A percentile compares a stretch with the other conserved stretches of the same genome.
phyloP scores from a whole-genome alignment of 2,113 vertebrate species.

The Ia io region DNA sequence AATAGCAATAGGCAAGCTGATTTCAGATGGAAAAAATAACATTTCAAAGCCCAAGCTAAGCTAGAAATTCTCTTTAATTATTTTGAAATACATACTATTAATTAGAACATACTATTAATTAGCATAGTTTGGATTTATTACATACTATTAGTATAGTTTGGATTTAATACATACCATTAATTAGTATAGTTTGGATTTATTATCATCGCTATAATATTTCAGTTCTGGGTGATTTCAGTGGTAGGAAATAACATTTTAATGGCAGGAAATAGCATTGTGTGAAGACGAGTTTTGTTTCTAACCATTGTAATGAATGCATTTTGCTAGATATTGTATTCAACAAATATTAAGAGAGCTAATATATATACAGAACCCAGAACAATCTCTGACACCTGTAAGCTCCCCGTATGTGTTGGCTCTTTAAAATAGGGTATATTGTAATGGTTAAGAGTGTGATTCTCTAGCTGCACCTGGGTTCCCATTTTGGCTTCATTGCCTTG shows the following conservation, averaged over 20 bases:
- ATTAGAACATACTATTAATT: not conserved
- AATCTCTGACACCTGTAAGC: not conserved
- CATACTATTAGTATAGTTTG: no score
- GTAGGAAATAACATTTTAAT: not conserved
- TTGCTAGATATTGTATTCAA: not conserved
- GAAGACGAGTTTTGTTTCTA: not conserved
- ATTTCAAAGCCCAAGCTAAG: not conserved
- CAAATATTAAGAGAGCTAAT: not conserved
- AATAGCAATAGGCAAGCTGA: not conserved
- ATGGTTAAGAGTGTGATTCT: not conserved
- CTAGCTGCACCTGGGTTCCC: not conserved
- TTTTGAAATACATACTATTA: not conserved
- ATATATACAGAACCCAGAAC: not conserved
- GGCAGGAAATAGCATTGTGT: not conserved
- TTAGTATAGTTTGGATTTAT: not conserved
- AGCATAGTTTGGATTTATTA: constrained; percentile 11
- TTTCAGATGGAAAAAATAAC: not conserved
- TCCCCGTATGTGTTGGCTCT: not conserved
- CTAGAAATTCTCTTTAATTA: not conserved
- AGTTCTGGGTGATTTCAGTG: not conserved
- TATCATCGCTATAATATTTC: not conserved
- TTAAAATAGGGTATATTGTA: not conserved
- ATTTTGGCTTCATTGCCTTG: not conserved
- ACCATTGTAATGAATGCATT: not conserved
- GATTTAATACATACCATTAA: not conserved